Evolutionary conservation across 2,888 invertebrate genomes (phyloP).

Genomic region (Embidobia sp.): DNA sequence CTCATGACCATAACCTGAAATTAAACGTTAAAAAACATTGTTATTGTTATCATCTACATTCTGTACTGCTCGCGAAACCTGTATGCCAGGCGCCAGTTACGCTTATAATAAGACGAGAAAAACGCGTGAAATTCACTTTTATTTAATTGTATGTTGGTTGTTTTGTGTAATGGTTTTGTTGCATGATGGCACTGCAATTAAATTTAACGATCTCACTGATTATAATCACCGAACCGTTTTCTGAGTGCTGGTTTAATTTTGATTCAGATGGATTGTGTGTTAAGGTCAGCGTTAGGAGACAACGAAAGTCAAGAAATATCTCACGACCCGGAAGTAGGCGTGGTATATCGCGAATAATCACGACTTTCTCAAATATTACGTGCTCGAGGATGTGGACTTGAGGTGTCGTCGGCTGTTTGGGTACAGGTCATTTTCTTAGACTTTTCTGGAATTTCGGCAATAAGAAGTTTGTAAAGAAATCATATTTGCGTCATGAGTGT

Average conservation of each 20-base stretch:
- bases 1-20: slow-evolving; percentile 76
- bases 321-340: slow-evolving; percentile 41
- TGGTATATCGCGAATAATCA: slow-evolving; percentile 35
- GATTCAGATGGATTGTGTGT: background rate
- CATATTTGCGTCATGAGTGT: no score
- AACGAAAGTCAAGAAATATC: slow-evolving; percentile 46
- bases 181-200: slow-evolving; percentile 16
- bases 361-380: slow-evolving; percentile 29
- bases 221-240: slow-evolving; percentile 5
- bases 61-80: background rate
- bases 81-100: no score
- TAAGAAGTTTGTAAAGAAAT: no score
- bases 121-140: slow-evolving; percentile 30
- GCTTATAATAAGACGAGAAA: no score
- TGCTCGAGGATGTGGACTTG: background rate
- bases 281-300: slow-evolving; percentile 19
- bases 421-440: background rate
- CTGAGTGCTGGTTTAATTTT: slow-evolving; percentile 1
- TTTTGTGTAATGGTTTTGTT: slow-evolving; percentile 16
- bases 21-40: slow-evolving; percentile 30
- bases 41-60: slow-evolving; percentile 19
- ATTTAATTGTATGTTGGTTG: background rate
- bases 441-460: no score
- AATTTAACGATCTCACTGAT: slow-evolving; percentile 17
- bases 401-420: background rate